phyloP scores from a whole-genome alignment of 2,888 invertebrate species.

The Pocota personata region DNA sequence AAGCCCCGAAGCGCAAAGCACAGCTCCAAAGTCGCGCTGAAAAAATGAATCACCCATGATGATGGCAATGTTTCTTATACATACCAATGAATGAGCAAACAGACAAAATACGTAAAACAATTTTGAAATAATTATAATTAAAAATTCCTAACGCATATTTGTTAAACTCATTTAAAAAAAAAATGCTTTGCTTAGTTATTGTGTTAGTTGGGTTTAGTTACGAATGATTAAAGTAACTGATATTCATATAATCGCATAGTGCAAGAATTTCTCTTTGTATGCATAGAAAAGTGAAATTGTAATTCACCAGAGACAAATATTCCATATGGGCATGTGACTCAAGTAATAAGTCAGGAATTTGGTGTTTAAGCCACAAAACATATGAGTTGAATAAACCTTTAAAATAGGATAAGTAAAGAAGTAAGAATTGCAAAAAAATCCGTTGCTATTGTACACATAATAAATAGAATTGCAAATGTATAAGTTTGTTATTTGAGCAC shows the following conservation, averaged over 20 bases:
- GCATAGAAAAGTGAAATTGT: conserved; percentile 46
- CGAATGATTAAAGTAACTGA: neutral
- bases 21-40: neutral
- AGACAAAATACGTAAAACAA: neutral
- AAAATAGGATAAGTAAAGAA: neutral
- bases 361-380: neutral
- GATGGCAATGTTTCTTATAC: neutral
- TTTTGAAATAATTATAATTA: conserved; percentile 32
- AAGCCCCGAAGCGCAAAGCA: neutral
- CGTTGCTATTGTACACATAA: conserved; percentile 4
- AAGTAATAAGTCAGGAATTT: neutral
- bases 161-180: neutral
- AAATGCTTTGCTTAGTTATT: neutral
- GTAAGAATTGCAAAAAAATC: neutral
- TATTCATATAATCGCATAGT: conserved; percentile 10
- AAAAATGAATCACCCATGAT: conserved; percentile 32
- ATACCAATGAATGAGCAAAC: neutral
- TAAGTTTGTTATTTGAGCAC: neutral
- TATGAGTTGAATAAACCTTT: conserved; percentile 7
- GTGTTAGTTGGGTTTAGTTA: conserved; percentile 15
- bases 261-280: conserved; percentile 49
- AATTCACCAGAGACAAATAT: neutral
- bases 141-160: conserved; percentile 38
- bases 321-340: neutral
- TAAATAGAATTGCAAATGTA: neutral